A percentile compares a stretch with the other conserved stretches of the same genome.
Evolutionary conservation across 2,113 vertebrate species (phyloP).

Genomic region (Chlamydotis undulata): DNA sequence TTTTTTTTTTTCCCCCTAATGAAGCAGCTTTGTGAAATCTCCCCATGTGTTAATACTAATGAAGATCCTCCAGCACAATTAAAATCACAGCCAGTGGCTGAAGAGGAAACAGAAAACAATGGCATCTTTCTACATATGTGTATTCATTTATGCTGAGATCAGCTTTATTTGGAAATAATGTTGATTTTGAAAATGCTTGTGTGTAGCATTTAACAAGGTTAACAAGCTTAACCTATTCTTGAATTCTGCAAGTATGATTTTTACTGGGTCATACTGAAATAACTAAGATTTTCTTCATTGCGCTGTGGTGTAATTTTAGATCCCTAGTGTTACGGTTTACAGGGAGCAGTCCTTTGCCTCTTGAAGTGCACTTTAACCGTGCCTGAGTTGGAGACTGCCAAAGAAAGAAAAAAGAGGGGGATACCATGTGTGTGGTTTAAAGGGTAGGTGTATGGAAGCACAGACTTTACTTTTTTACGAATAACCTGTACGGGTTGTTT

Average conservation of each 20-base stretch:
- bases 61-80: slow-evolving; percentile 96
- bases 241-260: not conserved
- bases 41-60: slow-evolving; percentile 91
- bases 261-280: not conserved
- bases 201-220: not conserved
- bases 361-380: slow-evolving; percentile 59
- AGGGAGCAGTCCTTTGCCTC: not conserved
- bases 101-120: slow-evolving; percentile 83
- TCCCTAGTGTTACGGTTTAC: not conserved
- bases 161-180: slow-evolving; percentile 10
- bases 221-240: not conserved
- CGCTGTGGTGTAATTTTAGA: not conserved
- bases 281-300: not conserved
- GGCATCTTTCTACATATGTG: slow-evolving; percentile 71
- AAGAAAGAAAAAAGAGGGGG: not conserved
- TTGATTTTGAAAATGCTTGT: not conserved
- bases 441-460: not conserved
- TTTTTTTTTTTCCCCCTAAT: slow-evolving; percentile 78
- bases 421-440: not conserved
- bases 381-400: slow-evolving; percentile 7
- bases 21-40: slow-evolving; percentile 87
- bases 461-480: not conserved
- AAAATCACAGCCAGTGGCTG: slow-evolving; percentile 84
- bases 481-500: not conserved
- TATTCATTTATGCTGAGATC: slow-evolving; percentile 51